Base-by-base conservation (phyloP, 2,888 invertebrate species). In the Gastracanthus pulcherrimus region DNA sequence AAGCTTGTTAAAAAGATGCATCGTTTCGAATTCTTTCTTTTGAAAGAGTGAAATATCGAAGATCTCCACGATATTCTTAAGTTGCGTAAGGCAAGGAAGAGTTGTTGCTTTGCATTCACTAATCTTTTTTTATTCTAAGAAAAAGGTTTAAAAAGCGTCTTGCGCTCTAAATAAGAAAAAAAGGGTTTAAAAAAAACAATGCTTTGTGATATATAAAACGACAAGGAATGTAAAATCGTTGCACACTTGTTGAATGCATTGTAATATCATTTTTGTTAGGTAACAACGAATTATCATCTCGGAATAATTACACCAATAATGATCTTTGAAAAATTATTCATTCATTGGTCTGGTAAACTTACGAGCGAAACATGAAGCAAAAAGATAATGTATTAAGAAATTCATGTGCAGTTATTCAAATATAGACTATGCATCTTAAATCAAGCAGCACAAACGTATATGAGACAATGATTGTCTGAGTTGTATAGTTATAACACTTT, bases 1-100 rank as follows among this genome's bases (percentile, higher is more conserved):
- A 69, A 41, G 41, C 55, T 81, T 82, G 76, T 76, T 81, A 79
- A 77, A 67, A 82, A 76, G 82, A 81, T 82, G 78, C 78, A 82
- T 83, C 66, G 79, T 66, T 69, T 36, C 34, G 67, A 60, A 60
- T 71, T 76, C 7, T 77, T 82, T 26, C 45, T 67, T 72, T 64
- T 55, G 23, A 72, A 55, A 58, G 23, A 58, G 38, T 7, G 36
- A 64, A 66, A 76, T 80, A 29, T 55, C 31, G 16, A 66, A 76
- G 41, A 75, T 70, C 48, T 80, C 29, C 34, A 51, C 55, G 9
- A 34, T 71, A 41, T 70, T 23, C 48, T 16, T 34, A 34, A 6
- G 66, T 41, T 55, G 41, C 26, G 26, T 58, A 67, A 66, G 9
- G 38, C 11, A 6, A 70, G 29, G 34, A 45, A 19, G 36, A 60